Evolutionary conservation across 2,888 invertebrate species (phyloP).

Genomic region (Agrypnus murinus): DNA sequence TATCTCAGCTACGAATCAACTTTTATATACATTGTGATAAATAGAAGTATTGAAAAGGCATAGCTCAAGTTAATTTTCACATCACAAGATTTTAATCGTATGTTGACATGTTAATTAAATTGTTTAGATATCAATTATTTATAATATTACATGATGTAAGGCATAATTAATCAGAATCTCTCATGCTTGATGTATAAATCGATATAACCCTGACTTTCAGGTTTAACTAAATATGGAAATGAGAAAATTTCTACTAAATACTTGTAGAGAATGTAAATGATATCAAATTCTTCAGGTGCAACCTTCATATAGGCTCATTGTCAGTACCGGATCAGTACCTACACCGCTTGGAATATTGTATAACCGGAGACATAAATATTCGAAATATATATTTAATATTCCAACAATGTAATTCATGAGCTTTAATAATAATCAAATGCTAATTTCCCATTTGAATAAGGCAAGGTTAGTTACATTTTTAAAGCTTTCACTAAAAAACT

Average conservation of each 20-base stretch:
- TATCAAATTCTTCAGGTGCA: slow-evolving; percentile 17
- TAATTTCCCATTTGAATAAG: slow-evolving; percentile 15
- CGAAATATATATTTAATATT: slow-evolving; percentile 10
- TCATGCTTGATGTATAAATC: background rate
- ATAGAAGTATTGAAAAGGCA: too few relatives aligned
- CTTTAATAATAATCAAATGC: slow-evolving; percentile 2
- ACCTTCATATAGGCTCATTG: slow-evolving; percentile 14
- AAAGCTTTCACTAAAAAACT: background rate
- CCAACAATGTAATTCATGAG: slow-evolving; percentile 5
- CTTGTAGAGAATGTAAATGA: slow-evolving; percentile 1
- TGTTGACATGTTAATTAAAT: background rate
- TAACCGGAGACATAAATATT: slow-evolving; percentile 18
- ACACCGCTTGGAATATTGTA: slow-evolving; percentile 1
- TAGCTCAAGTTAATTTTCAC: too few relatives aligned
- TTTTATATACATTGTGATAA: too few relatives aligned
- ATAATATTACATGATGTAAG: background rate
- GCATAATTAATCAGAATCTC: slow-evolving; percentile 1
- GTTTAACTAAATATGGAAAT: background rate
- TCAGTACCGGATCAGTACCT: slow-evolving; percentile 11
- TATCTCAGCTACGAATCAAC: too few relatives aligned
- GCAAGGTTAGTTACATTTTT: slow-evolving; percentile 15
- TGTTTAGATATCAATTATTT: background rate
- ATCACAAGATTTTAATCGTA: too few relatives aligned
- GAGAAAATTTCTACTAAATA: slow-evolving; percentile 3
- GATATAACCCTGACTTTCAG: slow-evolving; percentile 19